Evolutionary conservation across 1,140 invertebrate species (phyloP).

Genomic region (Gonioctena quinquepunctata): DNA sequence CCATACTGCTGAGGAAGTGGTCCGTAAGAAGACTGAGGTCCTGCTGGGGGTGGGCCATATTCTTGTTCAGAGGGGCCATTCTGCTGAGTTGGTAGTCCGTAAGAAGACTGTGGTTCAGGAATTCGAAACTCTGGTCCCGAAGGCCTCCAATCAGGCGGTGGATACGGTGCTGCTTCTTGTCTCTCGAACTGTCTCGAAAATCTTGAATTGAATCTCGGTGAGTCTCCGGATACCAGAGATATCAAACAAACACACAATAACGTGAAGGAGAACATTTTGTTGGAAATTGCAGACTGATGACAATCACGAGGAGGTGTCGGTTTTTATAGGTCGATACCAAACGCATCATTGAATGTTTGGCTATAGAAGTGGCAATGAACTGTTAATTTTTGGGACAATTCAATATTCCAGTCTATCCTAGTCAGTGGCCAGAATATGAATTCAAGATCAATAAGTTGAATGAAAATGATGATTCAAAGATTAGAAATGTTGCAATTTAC

Average conservation of each 20-base stretch:
- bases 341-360: background rate
- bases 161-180: constrained; percentile 5
- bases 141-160: constrained; percentile 3
- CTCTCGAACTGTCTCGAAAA: background rate
- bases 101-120: background rate
- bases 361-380: too few species aligned
- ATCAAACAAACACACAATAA: background rate
- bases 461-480: too few species aligned
- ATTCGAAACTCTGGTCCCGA: background rate
- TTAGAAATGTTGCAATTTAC: too few species aligned
- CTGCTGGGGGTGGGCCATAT: constrained; percentile 37
- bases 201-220: background rate
- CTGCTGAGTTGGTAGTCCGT: constrained; percentile 8
- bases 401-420: too few species aligned
- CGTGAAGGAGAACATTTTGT: background rate
- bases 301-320: background rate
- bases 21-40: too few species aligned
- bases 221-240: background rate
- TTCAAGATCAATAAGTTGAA: too few species aligned
- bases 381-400: too few species aligned
- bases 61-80: constrained; percentile 24
- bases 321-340: background rate
- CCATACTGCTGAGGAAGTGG: too few species aligned
- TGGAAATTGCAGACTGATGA: background rate
- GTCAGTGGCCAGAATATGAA: too few species aligned